Conservation (phyloP, 2,113 vertebrate species). For the Rhynchopsitta pachyrhyncha region DNA sequence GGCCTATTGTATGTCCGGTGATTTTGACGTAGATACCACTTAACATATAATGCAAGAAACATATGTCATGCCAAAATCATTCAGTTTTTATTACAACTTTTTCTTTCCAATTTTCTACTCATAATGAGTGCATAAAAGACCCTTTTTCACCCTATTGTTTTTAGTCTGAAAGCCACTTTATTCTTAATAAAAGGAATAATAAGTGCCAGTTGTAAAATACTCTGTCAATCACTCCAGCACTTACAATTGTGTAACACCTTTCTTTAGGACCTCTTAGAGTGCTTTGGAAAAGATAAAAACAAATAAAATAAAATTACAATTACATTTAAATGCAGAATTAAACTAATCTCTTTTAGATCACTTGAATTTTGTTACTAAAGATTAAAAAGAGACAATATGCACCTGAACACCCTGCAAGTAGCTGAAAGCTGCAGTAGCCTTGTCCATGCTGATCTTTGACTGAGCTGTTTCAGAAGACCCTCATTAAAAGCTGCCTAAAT, state of each 20-base stretch:
- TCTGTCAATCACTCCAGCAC: slow-evolving; percentile 76
- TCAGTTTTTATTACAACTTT: slow-evolving; percentile 73
- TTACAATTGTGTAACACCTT: slow-evolving; percentile 71
- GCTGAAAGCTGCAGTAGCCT: slow-evolving; percentile 37
- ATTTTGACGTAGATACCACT: slow-evolving; percentile 38
- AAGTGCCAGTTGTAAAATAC: slow-evolving; percentile 77
- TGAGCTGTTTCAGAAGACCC: slow-evolving; percentile 13
- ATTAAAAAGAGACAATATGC: slow-evolving; percentile 58
- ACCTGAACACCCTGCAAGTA: slow-evolving; percentile 44
- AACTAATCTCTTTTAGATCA: slow-evolving; percentile 68
- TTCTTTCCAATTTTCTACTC: slow-evolving; percentile 74
- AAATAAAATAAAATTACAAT: slow-evolving; percentile 78
- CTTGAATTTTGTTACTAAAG: slow-evolving; percentile 71
- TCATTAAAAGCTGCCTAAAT: slow-evolving; percentile 19
- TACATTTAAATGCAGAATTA: slow-evolving; percentile 72
- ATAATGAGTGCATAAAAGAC: slow-evolving; percentile 77
- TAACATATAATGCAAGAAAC: slow-evolving; percentile 60
- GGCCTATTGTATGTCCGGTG: slow-evolving; percentile 46
- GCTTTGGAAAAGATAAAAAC: slow-evolving; percentile 77
- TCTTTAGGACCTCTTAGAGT: slow-evolving; percentile 68
- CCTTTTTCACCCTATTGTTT: slow-evolving; percentile 77
- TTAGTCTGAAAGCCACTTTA: slow-evolving; percentile 79
- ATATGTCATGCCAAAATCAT: slow-evolving; percentile 58
- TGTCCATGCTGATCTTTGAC: slow-evolving; percentile 34
- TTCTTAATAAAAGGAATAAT: slow-evolving; percentile 78